A percentile compares a stretch with the other conserved stretches of the same genome.
phyloP scores from a whole-genome alignment of 2,797 vertebrate genomes.

The Dipus sagitta region DNA sequence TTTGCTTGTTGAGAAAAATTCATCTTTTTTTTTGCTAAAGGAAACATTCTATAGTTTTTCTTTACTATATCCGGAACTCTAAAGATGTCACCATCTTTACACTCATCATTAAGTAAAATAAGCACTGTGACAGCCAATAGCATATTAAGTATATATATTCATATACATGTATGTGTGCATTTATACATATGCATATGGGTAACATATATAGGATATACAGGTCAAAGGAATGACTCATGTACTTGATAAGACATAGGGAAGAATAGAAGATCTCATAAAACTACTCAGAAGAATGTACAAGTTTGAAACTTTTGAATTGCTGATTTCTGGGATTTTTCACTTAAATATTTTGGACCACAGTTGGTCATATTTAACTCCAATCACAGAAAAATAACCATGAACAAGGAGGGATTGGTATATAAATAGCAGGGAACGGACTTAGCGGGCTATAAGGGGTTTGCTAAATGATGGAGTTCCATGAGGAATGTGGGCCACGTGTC shows the following conservation, averaged over 20 bases:
- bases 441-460: neutral
- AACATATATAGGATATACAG: neutral
- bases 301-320: neutral
- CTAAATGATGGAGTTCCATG: neutral
- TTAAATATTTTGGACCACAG: neutral
- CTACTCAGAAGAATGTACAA: neutral
- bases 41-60: neutral
- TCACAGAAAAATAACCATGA: neutral
- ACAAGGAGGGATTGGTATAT: neutral
- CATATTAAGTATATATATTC: too few species aligned
- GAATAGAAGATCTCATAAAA: neutral
- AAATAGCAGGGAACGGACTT: neutral
- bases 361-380: neutral
- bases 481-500: neutral
- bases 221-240: neutral
- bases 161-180: too few species aligned
- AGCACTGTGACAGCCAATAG: too few species aligned
- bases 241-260: neutral
- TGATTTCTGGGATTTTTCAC: neutral
- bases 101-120: neutral
- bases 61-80: neutral
- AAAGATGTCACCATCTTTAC: too few species aligned
- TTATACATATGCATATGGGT: neutral
- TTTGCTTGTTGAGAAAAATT: neutral
- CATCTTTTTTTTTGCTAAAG: neutral